Evolutionary conservation across 1,140 invertebrate genomes (phyloP).

Genomic region (Coptotermes formosanus): DNA sequence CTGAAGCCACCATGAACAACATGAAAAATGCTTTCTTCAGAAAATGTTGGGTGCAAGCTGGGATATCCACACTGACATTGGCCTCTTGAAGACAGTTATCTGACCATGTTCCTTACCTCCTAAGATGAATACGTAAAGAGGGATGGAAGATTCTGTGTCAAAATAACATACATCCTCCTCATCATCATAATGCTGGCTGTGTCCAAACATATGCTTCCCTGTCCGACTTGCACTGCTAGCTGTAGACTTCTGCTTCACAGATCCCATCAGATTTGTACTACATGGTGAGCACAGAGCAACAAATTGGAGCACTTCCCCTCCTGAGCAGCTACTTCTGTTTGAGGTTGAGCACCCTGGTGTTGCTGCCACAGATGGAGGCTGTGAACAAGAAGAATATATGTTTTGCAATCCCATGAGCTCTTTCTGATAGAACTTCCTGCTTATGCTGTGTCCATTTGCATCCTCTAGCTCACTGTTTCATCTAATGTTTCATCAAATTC

Average conservation of each 20-base stretch:
- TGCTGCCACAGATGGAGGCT: not conserved
- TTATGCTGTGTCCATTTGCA: slow-evolving; percentile 45
- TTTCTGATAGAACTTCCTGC: slow-evolving; percentile 36
- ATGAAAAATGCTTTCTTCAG: too few relatives aligned
- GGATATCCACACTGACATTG: slow-evolving; percentile 64
- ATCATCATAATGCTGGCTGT: slow-evolving; percentile 46
- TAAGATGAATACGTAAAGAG: slow-evolving; percentile 61
- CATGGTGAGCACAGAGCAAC: slow-evolving; percentile 39
- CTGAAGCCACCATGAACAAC: not conserved
- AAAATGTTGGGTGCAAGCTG: slow-evolving; percentile 48
- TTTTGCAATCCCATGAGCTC: slow-evolving; percentile 29
- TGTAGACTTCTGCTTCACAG: slow-evolving; percentile 46
- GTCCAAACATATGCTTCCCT: slow-evolving; percentile 37
- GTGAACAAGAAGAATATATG: not conserved
- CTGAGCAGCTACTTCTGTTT: too few relatives aligned
- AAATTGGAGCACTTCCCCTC: slow-evolving; percentile 45
- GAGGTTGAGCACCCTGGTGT: not conserved
- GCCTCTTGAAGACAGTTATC: slow-evolving; percentile 64
- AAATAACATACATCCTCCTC: slow-evolving; percentile 20
- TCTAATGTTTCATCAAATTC: too few relatives aligned
- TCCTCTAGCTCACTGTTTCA: slow-evolving; percentile 55
- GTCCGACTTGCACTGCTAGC: slow-evolving; percentile 44
- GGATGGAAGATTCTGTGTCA: slow-evolving; percentile 47
- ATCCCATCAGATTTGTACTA: slow-evolving; percentile 31
- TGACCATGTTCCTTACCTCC: slow-evolving; percentile 67